These are phyloP conservation scores for Macrosiphum euphorbiae DNA, from an alignment of 2,888 invertebrate genomes.

Conservation along the genomic window DNA sequence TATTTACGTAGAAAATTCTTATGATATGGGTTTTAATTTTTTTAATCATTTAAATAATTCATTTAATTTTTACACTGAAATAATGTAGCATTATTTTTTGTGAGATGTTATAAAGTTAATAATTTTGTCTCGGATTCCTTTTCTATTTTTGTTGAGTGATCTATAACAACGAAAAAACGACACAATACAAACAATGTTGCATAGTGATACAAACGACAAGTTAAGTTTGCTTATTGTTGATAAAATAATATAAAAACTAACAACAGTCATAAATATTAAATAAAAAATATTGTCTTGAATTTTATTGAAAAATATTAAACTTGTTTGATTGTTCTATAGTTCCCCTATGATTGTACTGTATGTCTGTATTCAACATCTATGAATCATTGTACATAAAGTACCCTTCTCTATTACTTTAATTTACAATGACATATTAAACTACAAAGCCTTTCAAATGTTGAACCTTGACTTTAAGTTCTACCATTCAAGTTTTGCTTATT, in stretches of 20 bases:
- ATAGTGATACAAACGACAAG: neutral
- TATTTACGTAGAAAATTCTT: neutral
- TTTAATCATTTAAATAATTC: neutral
- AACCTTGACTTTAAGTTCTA: neutral
- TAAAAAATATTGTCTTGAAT: neutral
- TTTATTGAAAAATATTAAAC: neutral
- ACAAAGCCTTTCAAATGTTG: neutral
- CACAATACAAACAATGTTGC: neutral
- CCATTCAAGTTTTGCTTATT: slow-evolving; percentile 71
- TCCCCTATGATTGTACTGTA: neutral
- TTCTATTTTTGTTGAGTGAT: neutral
- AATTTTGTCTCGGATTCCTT: neutral
- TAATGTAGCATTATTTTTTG: neutral
- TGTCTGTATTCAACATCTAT: neutral
- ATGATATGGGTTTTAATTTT: neutral
- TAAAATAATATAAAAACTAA: neutral
- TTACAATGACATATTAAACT: neutral
- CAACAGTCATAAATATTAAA: neutral
- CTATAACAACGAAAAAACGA: neutral
- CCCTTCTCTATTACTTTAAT: neutral
- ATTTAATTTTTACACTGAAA: neutral
- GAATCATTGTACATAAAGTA: neutral
- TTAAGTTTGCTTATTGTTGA: neutral
- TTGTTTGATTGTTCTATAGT: neutral
- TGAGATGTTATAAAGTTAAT: neutral